A percentile compares a stretch with the other conserved stretches of the same genome.
Conservation (phyloP, 2,113 vertebrate genomes). For the Burhinus bistriatus region DNA sequence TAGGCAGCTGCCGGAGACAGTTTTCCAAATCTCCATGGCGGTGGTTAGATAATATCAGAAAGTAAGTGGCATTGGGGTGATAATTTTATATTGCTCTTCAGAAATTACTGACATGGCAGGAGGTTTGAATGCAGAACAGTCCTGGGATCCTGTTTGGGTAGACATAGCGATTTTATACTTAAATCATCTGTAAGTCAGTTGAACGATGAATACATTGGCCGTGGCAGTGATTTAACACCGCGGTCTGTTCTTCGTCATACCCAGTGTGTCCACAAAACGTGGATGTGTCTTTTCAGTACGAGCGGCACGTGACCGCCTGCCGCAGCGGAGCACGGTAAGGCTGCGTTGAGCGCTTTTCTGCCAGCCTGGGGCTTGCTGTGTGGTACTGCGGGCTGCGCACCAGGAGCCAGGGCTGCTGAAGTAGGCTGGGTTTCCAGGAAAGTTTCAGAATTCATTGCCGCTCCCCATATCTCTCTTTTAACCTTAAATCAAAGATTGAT, state of each 20-base stretch:
- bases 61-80: background rate
- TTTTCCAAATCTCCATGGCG: background rate
- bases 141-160: background rate
- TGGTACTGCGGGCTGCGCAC: background rate
- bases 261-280: background rate
- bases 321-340: accelerated
- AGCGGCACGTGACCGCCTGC: accelerated
- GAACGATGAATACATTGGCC: background rate
- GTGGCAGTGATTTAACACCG: background rate
- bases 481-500: conserved; percentile 6
- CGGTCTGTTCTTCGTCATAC: background rate
- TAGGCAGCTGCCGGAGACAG: background rate
- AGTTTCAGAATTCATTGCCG: background rate
- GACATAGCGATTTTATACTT: background rate
- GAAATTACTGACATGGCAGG: background rate
- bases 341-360: accelerated
- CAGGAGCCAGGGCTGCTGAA: background rate
- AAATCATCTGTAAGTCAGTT: background rate
- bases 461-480: background rate
- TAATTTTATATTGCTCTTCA: background rate
- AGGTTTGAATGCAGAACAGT: background rate
- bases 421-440: background rate
- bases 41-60: background rate
- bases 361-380: background rate
- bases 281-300: background rate